phyloP scores from a whole-genome alignment of 1,140 invertebrate species.

The Drosophila baimaii region DNA sequence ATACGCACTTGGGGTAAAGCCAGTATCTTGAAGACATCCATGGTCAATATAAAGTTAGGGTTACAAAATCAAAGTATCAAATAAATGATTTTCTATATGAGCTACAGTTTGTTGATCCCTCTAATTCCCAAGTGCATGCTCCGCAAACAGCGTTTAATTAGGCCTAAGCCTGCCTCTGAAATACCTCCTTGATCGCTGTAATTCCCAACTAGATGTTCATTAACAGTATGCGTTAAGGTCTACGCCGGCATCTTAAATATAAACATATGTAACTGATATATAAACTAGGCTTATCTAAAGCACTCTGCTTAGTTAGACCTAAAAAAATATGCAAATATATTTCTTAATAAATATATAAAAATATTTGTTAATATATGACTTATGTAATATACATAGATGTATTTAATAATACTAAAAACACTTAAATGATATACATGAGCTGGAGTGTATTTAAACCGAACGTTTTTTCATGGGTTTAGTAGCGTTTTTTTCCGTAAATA shows the following conservation, averaged over 20 bases:
- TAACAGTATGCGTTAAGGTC: not conserved
- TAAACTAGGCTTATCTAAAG: too few relatives aligned
- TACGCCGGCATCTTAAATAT: not conserved
- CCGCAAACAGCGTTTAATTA: too few relatives aligned
- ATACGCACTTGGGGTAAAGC: too few relatives aligned
- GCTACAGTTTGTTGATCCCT: too few relatives aligned
- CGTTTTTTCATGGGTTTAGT: not conserved
- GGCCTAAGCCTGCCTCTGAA: too few relatives aligned
- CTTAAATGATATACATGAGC: not conserved
- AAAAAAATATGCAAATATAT: not conserved
- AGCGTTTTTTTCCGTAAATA: not conserved
- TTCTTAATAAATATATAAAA: not conserved
- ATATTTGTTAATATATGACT: too few relatives aligned
- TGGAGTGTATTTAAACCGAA: not conserved
- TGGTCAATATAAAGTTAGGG: too few relatives aligned
- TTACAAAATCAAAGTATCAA: too few relatives aligned
- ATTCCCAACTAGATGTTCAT: not conserved
- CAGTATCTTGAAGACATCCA: too few relatives aligned
- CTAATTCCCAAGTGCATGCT: too few relatives aligned
- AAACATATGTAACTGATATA: not conserved
- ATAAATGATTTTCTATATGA: too few relatives aligned
- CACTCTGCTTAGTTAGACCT: too few relatives aligned
- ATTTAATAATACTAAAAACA: not conserved
- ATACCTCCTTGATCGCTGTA: not conserved
- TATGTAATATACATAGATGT: not conserved